phyloP scores from a whole-genome alignment of 2,797 vertebrate genomes.

The Scleropages formosus region DNA sequence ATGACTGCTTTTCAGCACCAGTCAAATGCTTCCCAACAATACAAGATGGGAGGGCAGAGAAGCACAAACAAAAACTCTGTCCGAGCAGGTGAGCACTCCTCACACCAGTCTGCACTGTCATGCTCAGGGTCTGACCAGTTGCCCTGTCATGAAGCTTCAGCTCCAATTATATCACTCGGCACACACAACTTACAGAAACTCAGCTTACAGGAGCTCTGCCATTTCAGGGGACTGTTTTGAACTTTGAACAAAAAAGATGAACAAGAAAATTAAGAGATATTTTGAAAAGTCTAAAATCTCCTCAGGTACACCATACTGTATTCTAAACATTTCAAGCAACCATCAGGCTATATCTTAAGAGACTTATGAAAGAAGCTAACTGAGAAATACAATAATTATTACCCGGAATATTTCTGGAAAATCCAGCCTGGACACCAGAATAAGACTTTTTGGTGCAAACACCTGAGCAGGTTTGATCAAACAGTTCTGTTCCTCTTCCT shows the following conservation, averaged over 20 bases:
- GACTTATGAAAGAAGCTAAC: background rate
- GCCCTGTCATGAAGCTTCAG: background rate
- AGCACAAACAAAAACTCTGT: background rate
- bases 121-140: background rate
- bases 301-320: background rate
- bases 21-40: background rate
- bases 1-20: background rate
- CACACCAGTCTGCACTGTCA: background rate
- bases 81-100: too few relatives aligned
- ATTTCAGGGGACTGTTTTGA: background rate
- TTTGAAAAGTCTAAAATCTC: background rate
- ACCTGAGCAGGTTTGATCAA: constrained; percentile 95
- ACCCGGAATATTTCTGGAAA: constrained; percentile 98
- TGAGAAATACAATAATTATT: constrained; percentile 51
- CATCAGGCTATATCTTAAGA: too few relatives aligned
- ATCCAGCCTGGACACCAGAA: constrained; percentile 94
- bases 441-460: constrained; percentile 97
- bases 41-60: too few relatives aligned
- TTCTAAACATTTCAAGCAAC: background rate
- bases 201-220: background rate
- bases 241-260: background rate
- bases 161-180: background rate
- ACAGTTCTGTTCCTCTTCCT: constrained; percentile 71
- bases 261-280: background rate
- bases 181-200: background rate